These are phyloP conservation scores for Apis mellifera DNA, from an alignment of 1,140 invertebrate species.

Conservation along the genomic window DNA sequence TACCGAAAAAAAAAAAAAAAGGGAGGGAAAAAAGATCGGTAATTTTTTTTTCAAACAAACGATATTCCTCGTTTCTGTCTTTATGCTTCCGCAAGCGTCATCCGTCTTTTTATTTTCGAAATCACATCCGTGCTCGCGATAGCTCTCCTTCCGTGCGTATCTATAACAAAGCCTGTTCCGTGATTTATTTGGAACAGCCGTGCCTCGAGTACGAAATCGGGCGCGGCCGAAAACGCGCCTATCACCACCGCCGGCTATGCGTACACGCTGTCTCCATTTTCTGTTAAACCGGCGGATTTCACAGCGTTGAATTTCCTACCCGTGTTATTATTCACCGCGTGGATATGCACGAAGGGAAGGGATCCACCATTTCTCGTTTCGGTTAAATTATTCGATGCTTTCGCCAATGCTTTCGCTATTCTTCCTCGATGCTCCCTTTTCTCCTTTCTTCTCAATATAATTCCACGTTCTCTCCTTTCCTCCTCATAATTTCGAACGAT, in stretches of 20 bases:
- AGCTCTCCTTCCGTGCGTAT: not conserved
- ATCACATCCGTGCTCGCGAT: not conserved
- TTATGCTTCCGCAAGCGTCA: not conserved
- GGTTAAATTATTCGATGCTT: not conserved
- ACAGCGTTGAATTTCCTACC: not conserved
- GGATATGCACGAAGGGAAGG: not conserved
- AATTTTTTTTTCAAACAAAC: not conserved
- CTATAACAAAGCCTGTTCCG: constrained; percentile 2
- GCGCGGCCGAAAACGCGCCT: constrained; percentile 24
- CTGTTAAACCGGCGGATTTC: not conserved
- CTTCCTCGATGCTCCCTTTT: not conserved
- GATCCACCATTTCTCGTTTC: not conserved
- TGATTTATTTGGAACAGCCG: constrained; percentile 73
- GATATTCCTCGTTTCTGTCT: not conserved
- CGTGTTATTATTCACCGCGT: no score
- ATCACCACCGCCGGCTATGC: constrained; percentile 19
- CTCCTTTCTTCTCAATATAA: not conserved
- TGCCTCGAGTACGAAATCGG: constrained; percentile 67
- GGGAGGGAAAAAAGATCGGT: no score
- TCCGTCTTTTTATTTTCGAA: constrained; percentile 40
- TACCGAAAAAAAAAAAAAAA: no score
- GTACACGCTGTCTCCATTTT: constrained; percentile 24
- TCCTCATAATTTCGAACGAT: no score
- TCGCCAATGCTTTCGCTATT: not conserved
- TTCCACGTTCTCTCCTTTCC: not conserved